Evolutionary conservation across 92 coral and sea anemone genomes (phyloP).

Genomic region (Epizoanthus stellaris): DNA sequence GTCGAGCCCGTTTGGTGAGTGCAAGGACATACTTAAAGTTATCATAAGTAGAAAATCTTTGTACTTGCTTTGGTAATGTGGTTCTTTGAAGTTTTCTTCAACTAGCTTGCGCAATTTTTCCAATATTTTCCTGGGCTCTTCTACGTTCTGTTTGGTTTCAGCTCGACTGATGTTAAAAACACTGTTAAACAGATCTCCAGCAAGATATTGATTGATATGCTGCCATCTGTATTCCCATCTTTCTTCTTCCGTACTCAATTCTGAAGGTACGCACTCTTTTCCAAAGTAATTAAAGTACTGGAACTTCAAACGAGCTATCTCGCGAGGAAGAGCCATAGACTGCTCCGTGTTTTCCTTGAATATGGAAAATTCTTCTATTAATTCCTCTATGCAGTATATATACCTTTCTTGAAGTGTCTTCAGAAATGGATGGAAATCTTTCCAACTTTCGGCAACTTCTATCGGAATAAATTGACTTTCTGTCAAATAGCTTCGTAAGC

Average conservation of each 20-base stretch:
- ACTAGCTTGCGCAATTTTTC: not conserved
- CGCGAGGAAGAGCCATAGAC: constrained; percentile 24
- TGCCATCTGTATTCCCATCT: constrained; percentile 54
- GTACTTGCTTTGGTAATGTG: not conserved
- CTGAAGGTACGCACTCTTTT: not conserved
- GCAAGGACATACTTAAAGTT: constrained; percentile 28
- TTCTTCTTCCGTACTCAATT: constrained; percentile 1
- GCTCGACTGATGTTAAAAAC: constrained; percentile 28
- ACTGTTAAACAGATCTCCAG: constrained; percentile 49
- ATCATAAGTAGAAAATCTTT: constrained; percentile 26
- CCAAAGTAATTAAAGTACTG: constrained; percentile 54
- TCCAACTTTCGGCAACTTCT: constrained; percentile 39
- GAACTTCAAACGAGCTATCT: constrained; percentile 30
- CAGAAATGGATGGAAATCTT: constrained; percentile 8
- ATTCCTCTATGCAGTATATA: constrained; percentile 35
- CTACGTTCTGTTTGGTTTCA: not conserved
- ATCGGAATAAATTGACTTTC: constrained; percentile 11
- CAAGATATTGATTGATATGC: constrained; percentile 40
- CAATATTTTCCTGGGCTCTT: not conserved
- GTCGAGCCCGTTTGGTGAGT: constrained; percentile 3
- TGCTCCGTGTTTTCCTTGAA: constrained; percentile 32
- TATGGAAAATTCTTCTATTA: constrained; percentile 40
- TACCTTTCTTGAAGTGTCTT: constrained; percentile 37
- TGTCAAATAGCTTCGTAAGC: constrained; percentile 40
- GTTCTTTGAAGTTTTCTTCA: constrained; percentile 1